Evolutionary conservation across 2,113 vertebrate genomes (phyloP).

Genomic region (Glaucidium brasilianum): DNA sequence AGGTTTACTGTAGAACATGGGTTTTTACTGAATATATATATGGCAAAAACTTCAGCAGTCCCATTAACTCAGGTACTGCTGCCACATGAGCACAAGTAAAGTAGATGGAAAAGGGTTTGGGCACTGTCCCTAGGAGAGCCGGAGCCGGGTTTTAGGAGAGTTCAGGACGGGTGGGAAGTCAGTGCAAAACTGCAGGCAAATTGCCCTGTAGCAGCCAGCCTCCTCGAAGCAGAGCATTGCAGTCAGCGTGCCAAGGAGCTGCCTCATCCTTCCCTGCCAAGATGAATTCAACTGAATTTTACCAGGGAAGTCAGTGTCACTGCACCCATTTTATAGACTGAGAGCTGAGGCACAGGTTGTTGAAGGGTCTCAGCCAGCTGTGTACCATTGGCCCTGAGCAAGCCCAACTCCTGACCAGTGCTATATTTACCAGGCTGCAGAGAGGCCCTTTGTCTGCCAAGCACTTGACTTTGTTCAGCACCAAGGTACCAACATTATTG

Average conservation of each 20-base stretch:
- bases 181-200: not conserved
- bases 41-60: not conserved
- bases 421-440: not conserved
- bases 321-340: not conserved
- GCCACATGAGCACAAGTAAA: not conserved
- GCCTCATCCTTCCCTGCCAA: not conserved
- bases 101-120: not conserved
- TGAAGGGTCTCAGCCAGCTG: not conserved
- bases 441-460: not conserved
- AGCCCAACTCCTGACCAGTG: not conserved
- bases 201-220: not conserved
- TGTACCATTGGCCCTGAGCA: not conserved
- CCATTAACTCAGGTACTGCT: not conserved
- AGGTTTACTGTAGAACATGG: not conserved
- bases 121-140: not conserved
- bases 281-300: not conserved
- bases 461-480: not conserved
- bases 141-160: not conserved
- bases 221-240: rapidly evolving
- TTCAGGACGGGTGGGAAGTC: not conserved
- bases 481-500: not conserved
- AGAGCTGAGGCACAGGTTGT: not conserved
- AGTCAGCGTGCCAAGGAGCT: not conserved
- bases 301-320: not conserved
- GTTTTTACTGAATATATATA: not conserved